These are phyloP conservation scores for Bubo blakistoni DNA, from an alignment of 2,113 vertebrate genomes.

Conservation along the genomic window DNA sequence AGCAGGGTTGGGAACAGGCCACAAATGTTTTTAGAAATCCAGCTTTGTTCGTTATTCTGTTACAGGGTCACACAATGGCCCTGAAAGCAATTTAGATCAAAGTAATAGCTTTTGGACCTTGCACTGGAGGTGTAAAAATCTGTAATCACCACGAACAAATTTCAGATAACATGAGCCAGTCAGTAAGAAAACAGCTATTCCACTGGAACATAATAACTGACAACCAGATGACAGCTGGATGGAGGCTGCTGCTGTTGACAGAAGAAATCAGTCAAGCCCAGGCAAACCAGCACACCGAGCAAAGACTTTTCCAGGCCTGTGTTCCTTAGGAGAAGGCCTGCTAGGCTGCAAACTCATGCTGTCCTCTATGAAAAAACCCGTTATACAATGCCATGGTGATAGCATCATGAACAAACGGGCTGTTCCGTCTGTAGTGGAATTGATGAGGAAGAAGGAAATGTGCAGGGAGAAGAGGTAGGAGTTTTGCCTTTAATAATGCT, in stretches of 20 bases:
- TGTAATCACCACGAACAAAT: neutral
- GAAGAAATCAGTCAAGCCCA: neutral
- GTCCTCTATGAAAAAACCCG: neutral
- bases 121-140: neutral
- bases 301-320: neutral
- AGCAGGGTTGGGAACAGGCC: neutral
- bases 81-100: neutral
- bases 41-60: neutral
- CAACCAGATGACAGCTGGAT: neutral
- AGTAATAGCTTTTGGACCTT: neutral
- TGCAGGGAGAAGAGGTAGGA: neutral
- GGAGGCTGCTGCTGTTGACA: neutral
- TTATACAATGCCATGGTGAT: fast-evolving
- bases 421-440: fast-evolving
- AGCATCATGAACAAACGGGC: fast-evolving
- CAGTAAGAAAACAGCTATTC: neutral
- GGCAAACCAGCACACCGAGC: neutral
- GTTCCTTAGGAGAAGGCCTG: neutral
- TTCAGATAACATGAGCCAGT: neutral
- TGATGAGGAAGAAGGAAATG: neutral
- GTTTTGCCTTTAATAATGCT: neutral
- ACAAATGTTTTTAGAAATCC: neutral
- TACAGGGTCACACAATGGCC: neutral
- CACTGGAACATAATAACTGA: neutral
- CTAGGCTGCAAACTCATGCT: neutral